phyloP scores from a whole-genome alignment of 2,888 invertebrate genomes.

The Crioceris asparagi region DNA sequence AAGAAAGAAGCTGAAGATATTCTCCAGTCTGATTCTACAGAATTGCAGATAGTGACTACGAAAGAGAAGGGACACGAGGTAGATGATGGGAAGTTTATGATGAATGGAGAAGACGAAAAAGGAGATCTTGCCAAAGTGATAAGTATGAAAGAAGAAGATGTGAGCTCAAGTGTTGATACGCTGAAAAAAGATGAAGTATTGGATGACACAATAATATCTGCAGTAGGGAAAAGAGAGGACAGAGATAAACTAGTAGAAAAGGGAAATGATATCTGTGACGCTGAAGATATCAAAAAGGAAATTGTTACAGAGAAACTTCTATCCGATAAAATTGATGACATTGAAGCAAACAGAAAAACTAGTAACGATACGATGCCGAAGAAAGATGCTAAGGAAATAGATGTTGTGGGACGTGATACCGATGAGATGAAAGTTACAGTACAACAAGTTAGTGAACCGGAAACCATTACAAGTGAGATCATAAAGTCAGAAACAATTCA shows the following conservation, averaged over 20 bases:
- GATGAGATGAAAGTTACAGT: neutral
- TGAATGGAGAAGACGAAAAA: slow-evolving; percentile 4
- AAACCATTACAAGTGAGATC: no score
- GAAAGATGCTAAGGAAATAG: neutral
- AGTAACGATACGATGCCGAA: no score
- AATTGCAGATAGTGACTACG: no score
- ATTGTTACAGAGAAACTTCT: neutral
- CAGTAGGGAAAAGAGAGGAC: neutral
- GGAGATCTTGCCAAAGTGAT: neutral
- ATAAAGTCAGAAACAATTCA: neutral
- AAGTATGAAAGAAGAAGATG: neutral
- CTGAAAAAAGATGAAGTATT: neutral
- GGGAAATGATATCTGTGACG: neutral
- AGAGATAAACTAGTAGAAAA: slow-evolving; percentile 3
- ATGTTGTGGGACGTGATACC: neutral
- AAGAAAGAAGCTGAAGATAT: no score
- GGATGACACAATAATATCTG: neutral
- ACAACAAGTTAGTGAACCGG: neutral
- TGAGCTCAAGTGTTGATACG: neutral
- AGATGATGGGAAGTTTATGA: neutral
- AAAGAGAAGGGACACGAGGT: slow-evolving; percentile 2
- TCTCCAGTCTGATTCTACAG: no score
- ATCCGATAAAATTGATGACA: neutral
- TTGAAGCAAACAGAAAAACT: neutral
- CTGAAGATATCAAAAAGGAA: neutral